These are phyloP conservation scores for Drosophila ambigua DNA, from an alignment of 1,140 invertebrate genomes.

Conservation along the genomic window DNA sequence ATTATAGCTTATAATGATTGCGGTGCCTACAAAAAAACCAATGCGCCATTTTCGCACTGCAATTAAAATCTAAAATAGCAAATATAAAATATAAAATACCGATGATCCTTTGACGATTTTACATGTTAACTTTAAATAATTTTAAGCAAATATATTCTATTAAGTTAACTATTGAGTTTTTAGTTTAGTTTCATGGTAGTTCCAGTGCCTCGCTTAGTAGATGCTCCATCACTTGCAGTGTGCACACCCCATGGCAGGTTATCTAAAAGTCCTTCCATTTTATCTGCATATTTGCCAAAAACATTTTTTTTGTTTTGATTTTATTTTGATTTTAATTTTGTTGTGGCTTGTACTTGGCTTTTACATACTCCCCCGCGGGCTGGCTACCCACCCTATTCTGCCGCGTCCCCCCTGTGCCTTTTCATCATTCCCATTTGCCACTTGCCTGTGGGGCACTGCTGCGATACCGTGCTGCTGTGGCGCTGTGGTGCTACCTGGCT, in stretches of 20 bases:
- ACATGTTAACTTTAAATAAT: too few species aligned
- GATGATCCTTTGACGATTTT: too few species aligned
- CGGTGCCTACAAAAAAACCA: too few species aligned
- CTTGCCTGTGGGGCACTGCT: conserved; percentile 32
- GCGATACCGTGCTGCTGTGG: conserved; percentile 35
- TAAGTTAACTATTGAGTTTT: too few species aligned
- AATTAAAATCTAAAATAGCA: too few species aligned
- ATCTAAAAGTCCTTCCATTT: conserved; percentile 2
- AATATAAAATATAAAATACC: too few species aligned
- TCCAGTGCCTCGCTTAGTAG: too few species aligned
- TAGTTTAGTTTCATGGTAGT: too few species aligned
- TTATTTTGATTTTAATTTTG: conserved; percentile 64
- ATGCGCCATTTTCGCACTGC: too few species aligned
- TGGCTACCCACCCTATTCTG: neutral
- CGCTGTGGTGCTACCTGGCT: conserved; percentile 62
- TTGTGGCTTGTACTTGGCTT: conserved; percentile 77
- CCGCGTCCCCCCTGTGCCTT: neutral
- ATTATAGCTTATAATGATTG: too few species aligned
- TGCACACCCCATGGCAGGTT: conserved; percentile 4
- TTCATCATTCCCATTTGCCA: conserved; percentile 18
- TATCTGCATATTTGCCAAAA: conserved; percentile 26
- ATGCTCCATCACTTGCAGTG: neutral
- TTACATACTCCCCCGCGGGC: conserved; percentile 41
- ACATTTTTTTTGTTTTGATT: conserved; percentile 43
- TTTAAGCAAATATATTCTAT: too few species aligned